These are phyloP conservation scores for Nasonia longicornis DNA, from an alignment of 1,140 invertebrate species.

Conservation along the genomic window DNA sequence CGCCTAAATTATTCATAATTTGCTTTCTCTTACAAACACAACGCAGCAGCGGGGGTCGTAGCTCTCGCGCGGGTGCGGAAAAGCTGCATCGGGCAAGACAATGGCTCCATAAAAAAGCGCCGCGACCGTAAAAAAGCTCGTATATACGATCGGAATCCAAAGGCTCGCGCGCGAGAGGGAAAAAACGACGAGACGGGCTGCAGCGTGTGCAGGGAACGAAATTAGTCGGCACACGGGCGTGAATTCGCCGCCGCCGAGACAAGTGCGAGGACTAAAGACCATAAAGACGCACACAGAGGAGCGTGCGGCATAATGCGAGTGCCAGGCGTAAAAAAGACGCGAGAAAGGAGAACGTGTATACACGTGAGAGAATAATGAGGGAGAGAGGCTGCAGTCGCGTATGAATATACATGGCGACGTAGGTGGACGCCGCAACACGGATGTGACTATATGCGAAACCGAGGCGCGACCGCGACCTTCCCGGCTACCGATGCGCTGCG, in stretches of 20 bases:
- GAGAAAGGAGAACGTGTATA: neutral
- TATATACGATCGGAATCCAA: neutral
- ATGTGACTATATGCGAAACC: too few relatives aligned
- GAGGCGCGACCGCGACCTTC: neutral
- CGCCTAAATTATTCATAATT: constrained; percentile 14
- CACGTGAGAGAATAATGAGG: neutral
- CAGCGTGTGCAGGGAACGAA: neutral
- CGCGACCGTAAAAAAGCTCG: neutral
- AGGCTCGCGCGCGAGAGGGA: neutral
- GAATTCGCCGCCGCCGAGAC: neutral
- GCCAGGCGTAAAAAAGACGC: neutral
- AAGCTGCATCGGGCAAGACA: neutral
- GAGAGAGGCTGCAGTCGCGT: neutral
- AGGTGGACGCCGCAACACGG: too few relatives aligned
- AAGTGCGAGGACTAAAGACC: neutral
- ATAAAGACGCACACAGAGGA: constrained; percentile 17
- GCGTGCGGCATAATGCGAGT: constrained; percentile 4
- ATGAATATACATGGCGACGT: constrained; percentile 8
- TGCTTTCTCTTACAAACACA: neutral
- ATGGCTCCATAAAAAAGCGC: neutral
- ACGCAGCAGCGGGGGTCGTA: neutral
- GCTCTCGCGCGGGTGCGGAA: neutral
- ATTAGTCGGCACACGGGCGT: neutral
- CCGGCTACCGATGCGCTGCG: neutral
- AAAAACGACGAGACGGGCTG: neutral